Evolutionary conservation across 2,888 invertebrate genomes (phyloP).

Genomic region (Cetonia aurata): DNA sequence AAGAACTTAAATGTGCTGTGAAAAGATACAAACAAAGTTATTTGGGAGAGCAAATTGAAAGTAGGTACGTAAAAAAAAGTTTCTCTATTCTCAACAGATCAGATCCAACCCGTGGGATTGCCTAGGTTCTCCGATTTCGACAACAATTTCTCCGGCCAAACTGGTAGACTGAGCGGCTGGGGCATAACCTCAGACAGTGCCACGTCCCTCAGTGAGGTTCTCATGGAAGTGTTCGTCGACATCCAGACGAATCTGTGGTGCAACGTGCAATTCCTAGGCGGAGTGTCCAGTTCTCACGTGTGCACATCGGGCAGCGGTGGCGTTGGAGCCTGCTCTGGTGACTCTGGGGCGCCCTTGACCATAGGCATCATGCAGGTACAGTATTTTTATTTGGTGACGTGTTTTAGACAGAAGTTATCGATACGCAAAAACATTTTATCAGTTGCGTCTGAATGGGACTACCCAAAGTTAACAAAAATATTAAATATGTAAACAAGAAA

Average conservation of each 20-base stretch:
- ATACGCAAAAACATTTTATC: too few species aligned
- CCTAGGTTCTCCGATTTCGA: constrained; percentile 52
- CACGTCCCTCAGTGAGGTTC: constrained; percentile 28
- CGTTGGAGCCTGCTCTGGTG: constrained; percentile 69
- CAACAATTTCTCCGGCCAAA: constrained; percentile 61
- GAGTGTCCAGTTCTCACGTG: constrained; percentile 65
- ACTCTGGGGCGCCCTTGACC: constrained; percentile 63
- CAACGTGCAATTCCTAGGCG: constrained; percentile 64
- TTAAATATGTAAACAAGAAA: too few species aligned
- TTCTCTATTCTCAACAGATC: constrained; percentile 13
- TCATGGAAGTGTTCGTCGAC: constrained; percentile 28
- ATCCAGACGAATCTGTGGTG: constrained; percentile 57
- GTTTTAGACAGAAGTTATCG: too few species aligned
- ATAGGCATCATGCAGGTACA: constrained; percentile 35
- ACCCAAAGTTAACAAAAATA: too few species aligned
- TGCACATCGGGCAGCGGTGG: constrained; percentile 66
- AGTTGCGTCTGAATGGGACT: too few species aligned
- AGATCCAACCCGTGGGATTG: constrained; percentile 42
- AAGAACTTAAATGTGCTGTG: too few species aligned
- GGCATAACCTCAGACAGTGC: constrained; percentile 62
- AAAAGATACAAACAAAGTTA: too few species aligned
- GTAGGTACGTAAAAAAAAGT: too few species aligned
- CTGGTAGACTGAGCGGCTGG: constrained; percentile 68
- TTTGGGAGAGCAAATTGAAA: too few species aligned
- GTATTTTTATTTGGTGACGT: neutral